Percentiles rank a stretch among this genome's conserved stretches.
Conservation (phyloP, 2,113 vertebrate species). For the Catharus bicknelli region DNA sequence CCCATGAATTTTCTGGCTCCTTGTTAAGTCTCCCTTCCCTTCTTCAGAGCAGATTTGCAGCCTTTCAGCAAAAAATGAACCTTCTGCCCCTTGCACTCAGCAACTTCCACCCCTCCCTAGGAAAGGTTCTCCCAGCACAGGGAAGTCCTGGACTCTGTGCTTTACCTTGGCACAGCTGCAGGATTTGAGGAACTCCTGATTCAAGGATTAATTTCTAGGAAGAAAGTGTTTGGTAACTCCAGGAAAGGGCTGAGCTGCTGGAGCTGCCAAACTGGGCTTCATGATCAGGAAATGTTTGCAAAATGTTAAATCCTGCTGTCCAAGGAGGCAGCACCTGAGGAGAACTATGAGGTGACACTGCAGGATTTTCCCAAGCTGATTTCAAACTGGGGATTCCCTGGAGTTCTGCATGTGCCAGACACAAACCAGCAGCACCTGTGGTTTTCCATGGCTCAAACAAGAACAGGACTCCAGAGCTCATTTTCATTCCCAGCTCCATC, state of each 20-base stretch:
- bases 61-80: neutral
- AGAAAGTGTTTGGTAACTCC: neutral
- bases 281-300: neutral
- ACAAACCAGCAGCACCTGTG: neutral
- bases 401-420: accelerated
- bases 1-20: neutral
- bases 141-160: neutral
- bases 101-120: neutral
- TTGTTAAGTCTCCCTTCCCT: neutral
- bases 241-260: neutral
- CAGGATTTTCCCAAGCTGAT: neutral
- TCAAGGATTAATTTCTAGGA: neutral
- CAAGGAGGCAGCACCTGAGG: neutral
- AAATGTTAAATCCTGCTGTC: neutral
- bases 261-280: neutral
- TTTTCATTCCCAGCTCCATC: neutral
- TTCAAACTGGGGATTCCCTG: neutral
- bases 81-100: neutral
- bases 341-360: neutral
- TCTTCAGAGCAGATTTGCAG: neutral
- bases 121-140: neutral
- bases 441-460: neutral
- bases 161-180: neutral
- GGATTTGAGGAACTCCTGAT: neutral
- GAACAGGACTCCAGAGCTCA: neutral